Conservation (phyloP, 2,888 invertebrate species). For the Esperia sulphurella region DNA sequence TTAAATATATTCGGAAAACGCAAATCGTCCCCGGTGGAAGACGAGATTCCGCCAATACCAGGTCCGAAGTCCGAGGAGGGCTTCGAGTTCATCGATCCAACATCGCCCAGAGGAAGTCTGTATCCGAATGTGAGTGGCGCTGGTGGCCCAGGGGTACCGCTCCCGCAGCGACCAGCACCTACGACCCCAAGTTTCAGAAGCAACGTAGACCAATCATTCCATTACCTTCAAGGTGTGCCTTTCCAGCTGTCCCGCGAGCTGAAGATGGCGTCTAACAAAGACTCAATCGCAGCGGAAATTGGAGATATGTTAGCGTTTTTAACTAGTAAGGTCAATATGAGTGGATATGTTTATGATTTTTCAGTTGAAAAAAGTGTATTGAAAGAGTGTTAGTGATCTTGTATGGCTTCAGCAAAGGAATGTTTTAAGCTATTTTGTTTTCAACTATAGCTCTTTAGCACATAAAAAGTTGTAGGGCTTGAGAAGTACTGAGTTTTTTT, state of each 20-base stretch:
- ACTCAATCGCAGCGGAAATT: conserved; percentile 67
- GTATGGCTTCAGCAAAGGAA: no score
- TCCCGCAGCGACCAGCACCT: conserved; percentile 54
- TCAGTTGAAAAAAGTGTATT: conserved; percentile 75
- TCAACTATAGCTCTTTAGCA: no score
- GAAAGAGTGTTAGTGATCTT: conserved; percentile 52
- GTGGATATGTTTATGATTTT: conserved; percentile 73
- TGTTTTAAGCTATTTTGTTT: no score
- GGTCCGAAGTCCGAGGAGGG: conserved; percentile 59
- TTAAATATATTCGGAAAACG: conserved; percentile 70
- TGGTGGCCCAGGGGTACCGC: conserved; percentile 23
- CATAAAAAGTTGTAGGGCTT: no score
- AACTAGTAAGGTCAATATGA: conserved; percentile 61
- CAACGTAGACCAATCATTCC: conserved; percentile 46
- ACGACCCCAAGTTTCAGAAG: conserved; percentile 29
- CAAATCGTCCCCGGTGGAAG: conserved; percentile 67
- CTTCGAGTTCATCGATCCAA: conserved; percentile 59
- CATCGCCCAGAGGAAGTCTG: conserved; percentile 40
- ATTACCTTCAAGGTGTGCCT: conserved; percentile 77
- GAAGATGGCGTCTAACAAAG: conserved; percentile 64
- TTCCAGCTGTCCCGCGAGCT: conserved; percentile 72
- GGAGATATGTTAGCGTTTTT: conserved; percentile 74
- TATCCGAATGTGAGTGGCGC: conserved; percentile 56
- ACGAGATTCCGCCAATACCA: conserved; percentile 66
- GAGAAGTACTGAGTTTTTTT: no score